These are phyloP conservation scores for Phaonia tiefii DNA, from an alignment of 2,888 invertebrate species.

Conservation along the genomic window DNA sequence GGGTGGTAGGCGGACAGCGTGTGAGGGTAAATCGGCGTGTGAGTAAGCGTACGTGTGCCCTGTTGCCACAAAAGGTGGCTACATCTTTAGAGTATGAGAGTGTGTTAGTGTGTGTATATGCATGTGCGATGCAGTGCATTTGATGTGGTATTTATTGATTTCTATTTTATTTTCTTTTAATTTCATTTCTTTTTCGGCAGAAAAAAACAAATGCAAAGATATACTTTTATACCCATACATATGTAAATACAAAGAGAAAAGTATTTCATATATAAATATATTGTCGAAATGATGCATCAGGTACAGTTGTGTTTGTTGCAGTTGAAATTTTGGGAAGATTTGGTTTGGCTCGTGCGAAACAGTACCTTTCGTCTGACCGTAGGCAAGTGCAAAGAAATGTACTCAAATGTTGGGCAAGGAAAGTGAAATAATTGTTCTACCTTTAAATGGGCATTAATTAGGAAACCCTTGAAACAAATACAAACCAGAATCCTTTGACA, in stretches of 20 bases:
- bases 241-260: conserved; percentile 16
- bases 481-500: too few relatives aligned
- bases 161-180: conserved; percentile 63
- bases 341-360: too few relatives aligned
- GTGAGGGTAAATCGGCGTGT: not conserved
- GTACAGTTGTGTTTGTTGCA: conserved; percentile 60
- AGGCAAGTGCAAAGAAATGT: too few relatives aligned
- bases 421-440: too few relatives aligned
- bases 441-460: too few relatives aligned
- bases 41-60: conserved; percentile 49
- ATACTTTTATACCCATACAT: conserved; percentile 44
- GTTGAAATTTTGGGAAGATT: too few relatives aligned
- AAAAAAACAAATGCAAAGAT: conserved; percentile 29
- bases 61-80: conserved; percentile 54
- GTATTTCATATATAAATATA: not conserved
- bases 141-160: conserved; percentile 67
- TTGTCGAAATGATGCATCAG: conserved; percentile 20
- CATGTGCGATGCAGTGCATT: conserved; percentile 51
- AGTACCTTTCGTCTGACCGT: too few relatives aligned
- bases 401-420: too few relatives aligned
- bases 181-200: conserved; percentile 35
- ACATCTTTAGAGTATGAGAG: too few relatives aligned
- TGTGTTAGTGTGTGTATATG: conserved; percentile 25
- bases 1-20: not conserved
- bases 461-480: too few relatives aligned